Evolutionary conservation across 2,797 vertebrate species (phyloP).

Genomic region (Crax fasciolata): DNA sequence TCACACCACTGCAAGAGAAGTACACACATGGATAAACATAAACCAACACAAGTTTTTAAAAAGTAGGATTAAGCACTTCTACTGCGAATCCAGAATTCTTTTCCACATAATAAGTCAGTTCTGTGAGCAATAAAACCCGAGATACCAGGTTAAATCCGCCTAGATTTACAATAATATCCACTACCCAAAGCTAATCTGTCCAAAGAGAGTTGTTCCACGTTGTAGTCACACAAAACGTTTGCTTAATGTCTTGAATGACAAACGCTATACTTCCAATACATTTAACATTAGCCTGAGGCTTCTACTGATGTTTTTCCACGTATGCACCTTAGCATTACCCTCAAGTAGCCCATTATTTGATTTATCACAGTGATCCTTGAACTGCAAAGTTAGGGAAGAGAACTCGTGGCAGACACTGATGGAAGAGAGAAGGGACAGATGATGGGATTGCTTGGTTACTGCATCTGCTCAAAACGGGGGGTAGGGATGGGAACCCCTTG

Average conservation of each 20-base stretch:
- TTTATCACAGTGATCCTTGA: background rate
- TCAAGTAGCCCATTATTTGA: background rate
- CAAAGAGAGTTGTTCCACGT: background rate
- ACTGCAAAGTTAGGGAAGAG: background rate
- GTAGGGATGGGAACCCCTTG: background rate
- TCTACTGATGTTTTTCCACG: background rate
- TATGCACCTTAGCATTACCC: background rate
- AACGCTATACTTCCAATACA: background rate
- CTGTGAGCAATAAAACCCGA: background rate
- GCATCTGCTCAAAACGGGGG: background rate
- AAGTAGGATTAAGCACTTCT: background rate
- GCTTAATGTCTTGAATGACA: background rate
- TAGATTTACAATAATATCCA: background rate
- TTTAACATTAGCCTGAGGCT: background rate
- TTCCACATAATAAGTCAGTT: background rate
- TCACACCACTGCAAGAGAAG: constrained; percentile 88
- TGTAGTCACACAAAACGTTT: background rate
- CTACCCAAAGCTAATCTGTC: background rate
- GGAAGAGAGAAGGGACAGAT: background rate
- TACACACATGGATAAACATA: background rate
- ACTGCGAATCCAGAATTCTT: background rate
- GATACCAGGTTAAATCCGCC: background rate
- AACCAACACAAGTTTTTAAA: background rate
- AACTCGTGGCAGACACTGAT: background rate
- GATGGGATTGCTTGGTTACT: background rate